These are phyloP conservation scores for Ifrita kowaldi DNA, from an alignment of 2,113 vertebrate genomes.

Conservation along the genomic window DNA sequence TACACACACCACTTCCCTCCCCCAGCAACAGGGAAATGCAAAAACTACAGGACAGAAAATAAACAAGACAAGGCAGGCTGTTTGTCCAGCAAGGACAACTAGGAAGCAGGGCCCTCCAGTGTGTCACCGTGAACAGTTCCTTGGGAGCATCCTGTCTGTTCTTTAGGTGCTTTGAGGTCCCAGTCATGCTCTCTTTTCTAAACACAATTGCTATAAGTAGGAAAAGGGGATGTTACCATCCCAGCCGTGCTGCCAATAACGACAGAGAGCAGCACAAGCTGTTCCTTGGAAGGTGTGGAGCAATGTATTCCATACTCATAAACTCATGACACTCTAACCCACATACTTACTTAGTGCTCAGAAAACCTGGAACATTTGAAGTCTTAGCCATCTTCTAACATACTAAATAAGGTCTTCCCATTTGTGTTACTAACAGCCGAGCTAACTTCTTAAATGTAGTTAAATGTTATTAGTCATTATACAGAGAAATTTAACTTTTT, in stretches of 20 bases:
- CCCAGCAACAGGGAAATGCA: not conserved
- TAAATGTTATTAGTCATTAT: conserved; percentile 40
- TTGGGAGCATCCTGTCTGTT: not conserved
- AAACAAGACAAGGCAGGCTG: not conserved
- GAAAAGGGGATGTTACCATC: not conserved
- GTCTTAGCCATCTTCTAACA: not conserved
- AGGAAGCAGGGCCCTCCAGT: not conserved
- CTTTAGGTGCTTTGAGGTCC: not conserved
- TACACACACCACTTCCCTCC: not conserved
- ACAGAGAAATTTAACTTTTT: conserved; percentile 32
- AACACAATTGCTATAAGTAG: not conserved
- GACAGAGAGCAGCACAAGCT: not conserved
- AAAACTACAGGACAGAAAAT: not conserved
- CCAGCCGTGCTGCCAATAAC: not conserved
- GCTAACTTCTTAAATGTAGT: not conserved
- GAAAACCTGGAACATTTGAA: not conserved
- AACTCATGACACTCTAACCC: not conserved
- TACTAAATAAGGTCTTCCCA: not conserved
- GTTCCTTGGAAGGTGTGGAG: not conserved
- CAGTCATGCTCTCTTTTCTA: not conserved
- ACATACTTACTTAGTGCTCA: not conserved
- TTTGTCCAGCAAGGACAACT: not conserved
- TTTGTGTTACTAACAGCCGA: not conserved
- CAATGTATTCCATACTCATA: not conserved
- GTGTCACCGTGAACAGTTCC: not conserved